Conservation (phyloP, 1,140 invertebrate species). For the Nixonia krombeini region DNA sequence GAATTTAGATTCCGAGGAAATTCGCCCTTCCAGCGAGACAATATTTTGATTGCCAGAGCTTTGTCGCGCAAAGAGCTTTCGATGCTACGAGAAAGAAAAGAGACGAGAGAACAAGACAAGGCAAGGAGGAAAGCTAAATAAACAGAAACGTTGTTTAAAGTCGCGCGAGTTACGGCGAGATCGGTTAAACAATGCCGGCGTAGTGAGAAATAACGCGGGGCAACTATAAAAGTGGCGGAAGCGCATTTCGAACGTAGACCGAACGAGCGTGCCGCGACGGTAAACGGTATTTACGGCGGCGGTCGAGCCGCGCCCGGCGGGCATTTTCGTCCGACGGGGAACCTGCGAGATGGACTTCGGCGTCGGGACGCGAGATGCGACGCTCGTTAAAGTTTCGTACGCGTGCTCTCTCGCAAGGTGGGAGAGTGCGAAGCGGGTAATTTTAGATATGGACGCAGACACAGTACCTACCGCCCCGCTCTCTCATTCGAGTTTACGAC, state of each 20-base stretch:
- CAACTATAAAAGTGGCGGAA: no score
- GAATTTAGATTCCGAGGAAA: no score
- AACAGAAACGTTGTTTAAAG: slow-evolving; percentile 4
- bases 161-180: no score
- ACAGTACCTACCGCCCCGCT: slow-evolving; percentile 26
- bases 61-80: background rate
- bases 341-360: no score
- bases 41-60: no score
- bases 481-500: slow-evolving; percentile 42
- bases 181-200: no score
- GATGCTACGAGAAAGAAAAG: no score
- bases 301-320: slow-evolving; percentile 1
- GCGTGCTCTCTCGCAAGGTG: slow-evolving; percentile 1
- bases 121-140: no score
- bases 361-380: slow-evolving; percentile 7
- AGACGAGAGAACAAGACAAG: no score
- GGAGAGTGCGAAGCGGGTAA: slow-evolving; percentile 10
- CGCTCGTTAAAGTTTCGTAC: slow-evolving; percentile 17
- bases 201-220: no score
- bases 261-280: slow-evolving; percentile 7
- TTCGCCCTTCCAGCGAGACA: no score
- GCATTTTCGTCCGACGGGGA: background rate
- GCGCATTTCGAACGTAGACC: slow-evolving; percentile 18
- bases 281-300: background rate
- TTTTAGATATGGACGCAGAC: slow-evolving; percentile 29